Evolutionary conservation across 2,888 invertebrate genomes (phyloP).

Genomic region (Cosmia trapezina): DNA sequence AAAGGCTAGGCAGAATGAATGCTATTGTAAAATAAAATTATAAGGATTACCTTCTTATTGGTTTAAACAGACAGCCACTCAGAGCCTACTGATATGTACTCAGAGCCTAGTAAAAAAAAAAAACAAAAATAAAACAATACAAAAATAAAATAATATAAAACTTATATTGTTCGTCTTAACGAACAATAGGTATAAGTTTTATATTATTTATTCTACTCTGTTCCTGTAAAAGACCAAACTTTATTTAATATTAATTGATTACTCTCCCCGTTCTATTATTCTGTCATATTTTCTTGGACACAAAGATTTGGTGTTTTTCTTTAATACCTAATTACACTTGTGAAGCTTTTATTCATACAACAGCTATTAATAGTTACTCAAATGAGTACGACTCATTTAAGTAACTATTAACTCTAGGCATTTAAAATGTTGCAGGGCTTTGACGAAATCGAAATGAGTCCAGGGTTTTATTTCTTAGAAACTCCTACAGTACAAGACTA

Average conservation of each 20-base stretch:
- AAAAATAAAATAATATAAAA: too few relatives aligned
- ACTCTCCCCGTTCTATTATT: slow-evolving; percentile 4
- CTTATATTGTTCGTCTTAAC: too few relatives aligned
- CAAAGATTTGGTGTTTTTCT: slow-evolving; percentile 2
- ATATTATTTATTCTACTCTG: too few relatives aligned
- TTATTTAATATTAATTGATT: too few relatives aligned
- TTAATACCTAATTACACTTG: neutral
- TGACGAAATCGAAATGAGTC: neutral
- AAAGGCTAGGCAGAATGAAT: too few relatives aligned
- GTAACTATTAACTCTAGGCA: neutral
- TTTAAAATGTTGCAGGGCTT: neutral
- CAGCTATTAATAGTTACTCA: too few relatives aligned
- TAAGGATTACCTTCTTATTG: too few relatives aligned
- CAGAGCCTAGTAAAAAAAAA: too few relatives aligned
- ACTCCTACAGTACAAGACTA: neutral
- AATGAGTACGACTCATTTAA: neutral
- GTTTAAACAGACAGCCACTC: neutral
- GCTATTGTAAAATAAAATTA: too few relatives aligned
- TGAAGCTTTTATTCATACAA: neutral
- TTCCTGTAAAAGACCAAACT: too few relatives aligned
- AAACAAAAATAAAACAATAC: too few relatives aligned
- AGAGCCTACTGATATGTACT: neutral
- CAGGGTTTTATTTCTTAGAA: neutral
- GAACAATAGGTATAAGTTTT: too few relatives aligned
- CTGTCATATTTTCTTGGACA: neutral